A percentile compares a stretch with the other conserved stretches of the same genome.
These are phyloP conservation scores for Vesta saturnalis DNA, from an alignment of 2,888 invertebrate genomes.

Conservation along the genomic window DNA sequence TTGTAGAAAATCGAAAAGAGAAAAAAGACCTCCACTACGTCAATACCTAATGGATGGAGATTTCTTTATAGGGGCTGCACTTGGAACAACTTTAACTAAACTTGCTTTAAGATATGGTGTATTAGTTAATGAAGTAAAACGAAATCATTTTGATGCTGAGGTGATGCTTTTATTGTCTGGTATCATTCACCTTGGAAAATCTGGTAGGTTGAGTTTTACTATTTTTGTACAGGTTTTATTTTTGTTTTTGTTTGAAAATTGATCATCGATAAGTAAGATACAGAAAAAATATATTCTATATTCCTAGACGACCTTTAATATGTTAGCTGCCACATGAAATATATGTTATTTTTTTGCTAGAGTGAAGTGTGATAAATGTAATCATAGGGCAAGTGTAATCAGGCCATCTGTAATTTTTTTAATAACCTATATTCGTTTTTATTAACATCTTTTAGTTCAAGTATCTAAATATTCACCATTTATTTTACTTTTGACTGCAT, in stretches of 20 bases:
- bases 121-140: conserved; percentile 60
- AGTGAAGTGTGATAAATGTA: too few relatives aligned
- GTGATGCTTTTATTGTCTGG: conserved; percentile 90
- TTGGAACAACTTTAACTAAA: conserved; percentile 92
- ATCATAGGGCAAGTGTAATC: background rate
- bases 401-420: background rate
- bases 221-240: too few relatives aligned
- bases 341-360: too few relatives aligned
- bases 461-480: background rate
- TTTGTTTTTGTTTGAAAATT: too few relatives aligned
- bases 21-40: conserved; percentile 81
- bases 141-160: conserved; percentile 76
- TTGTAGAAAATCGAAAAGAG: conserved; percentile 68
- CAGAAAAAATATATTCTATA: too few relatives aligned
- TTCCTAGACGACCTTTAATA: too few relatives aligned
- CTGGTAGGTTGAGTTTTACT: too few relatives aligned
- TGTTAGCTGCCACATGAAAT: too few relatives aligned
- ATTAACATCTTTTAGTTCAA: background rate
- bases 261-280: too few relatives aligned
- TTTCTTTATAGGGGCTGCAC: conserved; percentile 93
- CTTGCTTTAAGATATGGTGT: conserved; percentile 79
- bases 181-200: conserved; percentile 87
- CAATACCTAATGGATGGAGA: conserved; percentile 94
- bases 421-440: background rate
- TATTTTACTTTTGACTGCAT: background rate